A percentile compares a stretch with the other conserved stretches of the same genome.
These are phyloP conservation scores for Sepiola atlantica DNA, from an alignment of 2,888 invertebrate genomes.

Conservation along the genomic window DNA sequence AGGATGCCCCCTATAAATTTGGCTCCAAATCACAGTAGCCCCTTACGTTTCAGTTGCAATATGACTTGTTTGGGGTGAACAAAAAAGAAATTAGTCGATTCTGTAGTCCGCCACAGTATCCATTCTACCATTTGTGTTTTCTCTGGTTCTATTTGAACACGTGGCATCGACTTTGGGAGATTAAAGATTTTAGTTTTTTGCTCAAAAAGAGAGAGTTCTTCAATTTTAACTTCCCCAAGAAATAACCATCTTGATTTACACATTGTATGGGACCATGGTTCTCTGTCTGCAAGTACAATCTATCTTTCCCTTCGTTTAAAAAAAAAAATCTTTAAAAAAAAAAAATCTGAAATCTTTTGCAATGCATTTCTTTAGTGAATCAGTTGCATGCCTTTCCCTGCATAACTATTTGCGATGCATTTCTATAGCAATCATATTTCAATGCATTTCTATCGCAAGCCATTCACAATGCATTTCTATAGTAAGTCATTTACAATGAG, in stretches of 20 bases:
- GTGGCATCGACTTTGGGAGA: too few relatives aligned
- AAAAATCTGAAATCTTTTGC: background rate
- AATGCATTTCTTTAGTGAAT: background rate
- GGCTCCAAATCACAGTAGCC: too few relatives aligned
- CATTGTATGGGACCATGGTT: background rate
- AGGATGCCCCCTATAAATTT: too few relatives aligned
- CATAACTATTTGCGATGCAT: background rate
- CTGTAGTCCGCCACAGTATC: too few relatives aligned
- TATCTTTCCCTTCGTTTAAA: background rate
- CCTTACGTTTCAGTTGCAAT: too few relatives aligned
- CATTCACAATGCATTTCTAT: conserved; percentile 15
- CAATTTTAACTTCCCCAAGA: background rate
- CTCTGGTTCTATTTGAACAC: too few relatives aligned
- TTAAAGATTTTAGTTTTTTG: too few relatives aligned
- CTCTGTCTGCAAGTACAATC: background rate
- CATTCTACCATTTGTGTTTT: too few relatives aligned
- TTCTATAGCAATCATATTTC: background rate
- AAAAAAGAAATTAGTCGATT: too few relatives aligned
- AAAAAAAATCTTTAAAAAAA: too few relatives aligned
- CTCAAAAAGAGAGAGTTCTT: background rate
- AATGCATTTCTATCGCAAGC: background rate
- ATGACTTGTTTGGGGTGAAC: too few relatives aligned
- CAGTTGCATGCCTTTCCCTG: background rate
- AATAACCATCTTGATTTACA: background rate
- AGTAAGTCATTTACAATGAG: background rate